Evolutionary conservation across 2,888 invertebrate genomes (phyloP), one percentile per base, ranked within the genome.

Genomic region (Lithophane semibrunnea): DNA sequence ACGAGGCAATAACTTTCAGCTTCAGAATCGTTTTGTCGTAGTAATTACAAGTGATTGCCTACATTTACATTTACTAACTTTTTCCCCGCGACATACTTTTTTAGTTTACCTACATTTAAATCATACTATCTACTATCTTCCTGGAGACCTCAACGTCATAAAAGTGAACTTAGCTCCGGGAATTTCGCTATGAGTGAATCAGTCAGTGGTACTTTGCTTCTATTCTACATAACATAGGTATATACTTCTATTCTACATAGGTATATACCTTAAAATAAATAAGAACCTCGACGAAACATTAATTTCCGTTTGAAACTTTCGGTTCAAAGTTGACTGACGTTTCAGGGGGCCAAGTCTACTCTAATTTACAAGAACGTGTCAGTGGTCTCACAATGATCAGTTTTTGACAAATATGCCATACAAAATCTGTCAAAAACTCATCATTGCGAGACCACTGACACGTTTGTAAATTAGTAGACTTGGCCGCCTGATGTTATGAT

Each of bases 1-100:
- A 68, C 64, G 44, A 65, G 29, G 71, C 61, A 65, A 70, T 82
- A 80, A 82, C 71, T 82, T 82, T 80, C 80, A 75, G 56, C 52
- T 65, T 72, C 61, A 44, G 61, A 66, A 80, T 72, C 44, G 29
- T 47, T 42, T 49, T 67, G 60, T 65, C n/a, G n/a, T 18, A n/a
- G 54, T 47, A 64, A 68, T 64, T 60, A 75, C 10, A 60, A 49
- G 37, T 56, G 21, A 56, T 47, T 56, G 69, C 0, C 64, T 49
- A 42, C 37, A 66, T 54, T 80, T 54, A 29, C 37, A 66, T 54
- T 80, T 54, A 37, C 56, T 42, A n/a, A 16, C 4, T 60, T 64
- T 29, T 66, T 29, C 8, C 5, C 12, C 37, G 8, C 21, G 60
- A 66, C 16, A 49, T 56, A 66, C 47, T 73, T 60, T 52, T 44